Conservation (phyloP, 2,113 vertebrate species). For the Stigmatopora argus region DNA sequence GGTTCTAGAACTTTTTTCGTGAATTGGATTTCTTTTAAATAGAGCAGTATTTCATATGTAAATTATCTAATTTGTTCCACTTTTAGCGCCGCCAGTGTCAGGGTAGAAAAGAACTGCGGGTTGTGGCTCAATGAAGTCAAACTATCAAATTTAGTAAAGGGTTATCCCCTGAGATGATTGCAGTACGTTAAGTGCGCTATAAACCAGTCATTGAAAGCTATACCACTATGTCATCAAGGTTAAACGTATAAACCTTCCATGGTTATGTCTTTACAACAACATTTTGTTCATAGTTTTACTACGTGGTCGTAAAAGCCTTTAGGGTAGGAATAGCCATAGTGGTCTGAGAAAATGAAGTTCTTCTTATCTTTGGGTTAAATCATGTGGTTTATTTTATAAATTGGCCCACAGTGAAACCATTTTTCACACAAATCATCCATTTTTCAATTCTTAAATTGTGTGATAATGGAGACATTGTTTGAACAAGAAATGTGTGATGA, state of each 20-base stretch:
- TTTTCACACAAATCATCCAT: background rate
- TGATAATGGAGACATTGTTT: no score
- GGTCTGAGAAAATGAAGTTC: constrained; percentile 16
- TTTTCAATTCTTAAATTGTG: background rate
- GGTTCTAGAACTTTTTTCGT: no score
- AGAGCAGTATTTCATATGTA: no score
- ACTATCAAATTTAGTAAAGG: no score
- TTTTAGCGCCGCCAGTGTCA: no score
- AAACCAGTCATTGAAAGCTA: constrained; percentile 14
- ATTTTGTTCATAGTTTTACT: constrained; percentile 22
- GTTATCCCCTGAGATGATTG: no score
- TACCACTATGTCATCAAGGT: background rate
- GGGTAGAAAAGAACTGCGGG: no score
- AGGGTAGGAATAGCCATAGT: constrained; percentile 8
- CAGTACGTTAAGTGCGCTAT: background rate
- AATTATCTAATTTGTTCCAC: no score
- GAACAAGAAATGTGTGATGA: no score
- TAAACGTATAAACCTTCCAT: constrained; percentile 3
- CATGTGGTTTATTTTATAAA: constrained; percentile 18
- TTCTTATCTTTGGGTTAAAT: background rate
- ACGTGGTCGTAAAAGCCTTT: constrained; percentile 23
- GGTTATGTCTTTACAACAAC: background rate
- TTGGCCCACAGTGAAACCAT: background rate
- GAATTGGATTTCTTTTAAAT: no score
- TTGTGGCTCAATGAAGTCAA: no score